A percentile compares a stretch with the other conserved stretches of the same genome.
phyloP scores from a whole-genome alignment of 2,113 vertebrate genomes.

The Cyanoderma ruficeps region DNA sequence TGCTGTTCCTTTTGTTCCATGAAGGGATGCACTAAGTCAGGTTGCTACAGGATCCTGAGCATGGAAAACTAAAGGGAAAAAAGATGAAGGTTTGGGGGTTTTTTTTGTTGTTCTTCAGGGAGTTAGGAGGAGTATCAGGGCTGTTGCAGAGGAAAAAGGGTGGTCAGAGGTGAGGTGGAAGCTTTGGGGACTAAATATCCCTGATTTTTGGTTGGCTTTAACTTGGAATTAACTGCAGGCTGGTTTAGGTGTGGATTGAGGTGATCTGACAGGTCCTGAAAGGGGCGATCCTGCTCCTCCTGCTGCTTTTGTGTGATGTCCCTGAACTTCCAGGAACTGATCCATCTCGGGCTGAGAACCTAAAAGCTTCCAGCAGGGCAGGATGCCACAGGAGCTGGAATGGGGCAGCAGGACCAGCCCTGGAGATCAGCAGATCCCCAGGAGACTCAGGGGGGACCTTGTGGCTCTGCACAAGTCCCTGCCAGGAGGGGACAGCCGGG shows the following conservation, averaged over 20 bases:
- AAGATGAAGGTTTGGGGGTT: not conserved
- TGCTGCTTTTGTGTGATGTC: not conserved
- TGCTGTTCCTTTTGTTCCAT: not conserved
- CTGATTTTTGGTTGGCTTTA: not conserved
- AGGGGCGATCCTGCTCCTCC: not conserved
- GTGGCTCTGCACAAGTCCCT: not conserved
- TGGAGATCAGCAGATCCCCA: not conserved
- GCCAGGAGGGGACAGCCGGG: not conserved
- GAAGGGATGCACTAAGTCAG: not conserved
- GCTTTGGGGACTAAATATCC: rapidly evolving
- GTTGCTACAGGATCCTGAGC: not conserved
- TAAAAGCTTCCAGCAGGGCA: not conserved
- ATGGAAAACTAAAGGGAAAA: not conserved
- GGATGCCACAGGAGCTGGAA: not conserved
- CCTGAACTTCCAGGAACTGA: not conserved
- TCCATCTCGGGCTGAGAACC: not conserved
- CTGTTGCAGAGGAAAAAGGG: rapidly evolving
- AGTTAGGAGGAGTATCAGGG: not conserved
- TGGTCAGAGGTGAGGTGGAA: not conserved
- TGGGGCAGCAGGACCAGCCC: not conserved
- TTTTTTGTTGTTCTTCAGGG: not conserved
- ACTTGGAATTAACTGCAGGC: not conserved
- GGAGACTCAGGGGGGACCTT: not conserved
- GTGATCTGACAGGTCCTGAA: not conserved
- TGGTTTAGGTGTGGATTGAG: not conserved